Conservation (phyloP, 2,113 vertebrate genomes). For the Hemicordylus capensis region DNA sequence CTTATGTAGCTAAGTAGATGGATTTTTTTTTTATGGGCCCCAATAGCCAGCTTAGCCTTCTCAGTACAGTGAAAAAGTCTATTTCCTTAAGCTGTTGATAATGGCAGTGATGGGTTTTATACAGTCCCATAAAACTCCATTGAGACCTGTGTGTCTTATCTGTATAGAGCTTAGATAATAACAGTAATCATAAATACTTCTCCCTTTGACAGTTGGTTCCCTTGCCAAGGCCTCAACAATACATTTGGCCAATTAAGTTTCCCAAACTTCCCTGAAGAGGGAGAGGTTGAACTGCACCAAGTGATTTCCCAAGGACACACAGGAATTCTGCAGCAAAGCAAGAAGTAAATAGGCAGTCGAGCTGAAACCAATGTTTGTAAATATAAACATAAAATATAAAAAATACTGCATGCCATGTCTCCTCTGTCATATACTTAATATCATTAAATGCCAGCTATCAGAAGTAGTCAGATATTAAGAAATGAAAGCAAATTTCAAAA, state of each 20-base stretch:
- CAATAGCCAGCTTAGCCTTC: conserved; percentile 44
- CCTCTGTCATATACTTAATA: neutral
- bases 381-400: no score
- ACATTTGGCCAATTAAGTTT: neutral
- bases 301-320: conserved; percentile 16
- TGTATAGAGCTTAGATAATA: conserved; percentile 46
- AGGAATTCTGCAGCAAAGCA: conserved; percentile 25
- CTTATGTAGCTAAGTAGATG: conserved; percentile 28
- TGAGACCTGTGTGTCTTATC: conserved; percentile 41
- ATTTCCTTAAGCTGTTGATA: conserved; percentile 46
- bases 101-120: conserved; percentile 36
- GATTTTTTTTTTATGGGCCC: conserved; percentile 38
- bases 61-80: conserved; percentile 12
- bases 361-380: neutral
- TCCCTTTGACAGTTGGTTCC: conserved; percentile 44
- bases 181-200: conserved; percentile 32
- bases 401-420: no score
- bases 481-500: neutral
- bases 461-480: neutral
- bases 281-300: conserved; percentile 30
- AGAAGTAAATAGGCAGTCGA: conserved; percentile 11
- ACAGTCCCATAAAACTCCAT: conserved; percentile 28
- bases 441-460: neutral
- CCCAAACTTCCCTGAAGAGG: neutral
- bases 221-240: conserved; percentile 38